A percentile compares a stretch with the other conserved stretches of the same genome.
phyloP scores from a whole-genome alignment of 2,113 vertebrate genomes.

The Pleuronectes platessa region DNA sequence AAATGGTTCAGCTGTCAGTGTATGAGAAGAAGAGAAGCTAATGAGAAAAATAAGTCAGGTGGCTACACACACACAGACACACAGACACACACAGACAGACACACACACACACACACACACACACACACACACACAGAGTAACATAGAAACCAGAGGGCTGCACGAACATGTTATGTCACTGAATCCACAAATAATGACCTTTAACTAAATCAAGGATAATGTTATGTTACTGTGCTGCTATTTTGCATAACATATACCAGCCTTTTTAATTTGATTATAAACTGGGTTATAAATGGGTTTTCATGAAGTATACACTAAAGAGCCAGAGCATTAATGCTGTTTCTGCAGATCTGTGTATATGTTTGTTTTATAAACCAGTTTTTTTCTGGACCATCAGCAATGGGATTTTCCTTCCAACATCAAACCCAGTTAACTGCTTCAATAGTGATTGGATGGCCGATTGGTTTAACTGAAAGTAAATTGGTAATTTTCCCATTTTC shows the following conservation, averaged over 20 bases:
- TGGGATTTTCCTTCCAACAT: too few relatives aligned
- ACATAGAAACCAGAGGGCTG: constrained; percentile 31
- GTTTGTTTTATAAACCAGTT: background rate
- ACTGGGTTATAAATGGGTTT: background rate
- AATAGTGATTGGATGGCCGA: too few relatives aligned
- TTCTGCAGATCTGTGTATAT: background rate
- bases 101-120: constrained; percentile 34
- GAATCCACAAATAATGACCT: constrained; percentile 60
- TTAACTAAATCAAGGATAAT: constrained; percentile 55
- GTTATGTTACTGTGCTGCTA: constrained; percentile 35
- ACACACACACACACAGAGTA: constrained; percentile 26
- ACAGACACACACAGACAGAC: background rate
- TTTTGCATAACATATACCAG: constrained; percentile 22
- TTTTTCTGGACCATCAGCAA: too few relatives aligned
- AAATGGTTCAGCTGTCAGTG: constrained; percentile 68
- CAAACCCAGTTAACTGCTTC: too few relatives aligned
- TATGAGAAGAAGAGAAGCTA: constrained; percentile 61
- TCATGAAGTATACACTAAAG: background rate
- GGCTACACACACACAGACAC: constrained; percentile 37
- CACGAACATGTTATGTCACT: constrained; percentile 34
- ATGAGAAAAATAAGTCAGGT: constrained; percentile 68
- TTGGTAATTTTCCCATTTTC: background rate
- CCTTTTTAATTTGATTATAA: constrained; percentile 22
- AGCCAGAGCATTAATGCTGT: background rate
- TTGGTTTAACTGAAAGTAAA: background rate